Evolutionary conservation across 2,797 vertebrate species (phyloP), one percentile per base, ranked within the genome.

Genomic region (Pyrocephalus nanus): DNA sequence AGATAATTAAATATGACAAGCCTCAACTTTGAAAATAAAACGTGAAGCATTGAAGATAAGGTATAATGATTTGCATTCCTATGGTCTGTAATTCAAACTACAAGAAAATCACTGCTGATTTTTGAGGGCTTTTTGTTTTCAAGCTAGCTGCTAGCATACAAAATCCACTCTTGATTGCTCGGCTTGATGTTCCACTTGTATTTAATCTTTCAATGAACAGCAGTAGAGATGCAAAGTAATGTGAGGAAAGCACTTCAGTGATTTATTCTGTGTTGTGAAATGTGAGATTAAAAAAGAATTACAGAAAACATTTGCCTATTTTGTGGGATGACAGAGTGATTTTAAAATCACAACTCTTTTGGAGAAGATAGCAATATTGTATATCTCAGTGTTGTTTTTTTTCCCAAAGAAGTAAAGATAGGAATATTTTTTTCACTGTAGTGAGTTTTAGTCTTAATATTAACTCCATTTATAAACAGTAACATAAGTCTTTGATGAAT

Each of bases 111-210:
- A 90, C 51, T 53, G 76, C 45, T 95, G 87, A 83, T 93, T 92
- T 53, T 91, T 77, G 58, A 90, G 21, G 42, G 34, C 42, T 86
- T 94, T 94, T 92, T 95, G 73, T 94, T 96, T 96, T 72, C 70
- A 88, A 81, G 71, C 66, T 92, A 61, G 60, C 70, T 94, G 42
- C 66, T 43, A 61, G 66, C 73, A 55, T 88, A 60, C 45, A 70
- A 88, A 93, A 96, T 96, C 82, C 86, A 42, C 47, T 34, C 95
- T 84, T 96, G 94, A 96, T 96, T 95, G 72, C 88, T 88, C 5
- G 1, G 79, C 85, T 90, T 95, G 90, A 88, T 92, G 42, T 67
- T 94, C 75, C 57, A 51, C 76, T 96, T 88, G 70, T 86, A 53
- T 84, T 90, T 88, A 75, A 74, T 94, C 58, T 86, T 61, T 94